Evolutionary conservation across 2,888 invertebrate species (phyloP), one percentile per base, ranked within the genome.

Genomic region (Piscicola geometra): DNA sequence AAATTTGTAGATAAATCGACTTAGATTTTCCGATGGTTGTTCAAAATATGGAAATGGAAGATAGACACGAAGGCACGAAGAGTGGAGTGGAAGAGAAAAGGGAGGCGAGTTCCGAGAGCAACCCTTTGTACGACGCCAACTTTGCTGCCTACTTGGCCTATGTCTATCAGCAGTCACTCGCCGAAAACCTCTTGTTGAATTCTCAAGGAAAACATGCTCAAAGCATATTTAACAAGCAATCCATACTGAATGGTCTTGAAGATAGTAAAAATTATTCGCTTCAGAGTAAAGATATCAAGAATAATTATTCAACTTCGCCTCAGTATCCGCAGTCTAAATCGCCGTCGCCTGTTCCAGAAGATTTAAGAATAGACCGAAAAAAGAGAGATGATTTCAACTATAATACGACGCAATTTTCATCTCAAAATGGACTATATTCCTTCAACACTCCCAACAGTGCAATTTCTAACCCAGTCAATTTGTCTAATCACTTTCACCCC

Each of bases 121-220:
- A 3, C 9, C 33, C 32, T 18, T 32, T 67, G 12, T 56, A 56
- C n/a, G 67, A 32, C n/a, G 67, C 67, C 28, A 73, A 73, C n/a
- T 64, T 73, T 33, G 56, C 50, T 35, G 35, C 73, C 1, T 73
- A 73, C 25, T 32, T 73, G 35, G 41, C 73, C 18, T 52, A 30
- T 25, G 32, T 73, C 35, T 73, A 73, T 64, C 73, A 73, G 41
- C 73, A 73, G 9, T 73, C 52, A 32, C 64, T 73, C 15, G n/a
- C 73, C 28, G 60, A 52, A 32, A 73, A 73, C 60, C 41, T 73
- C n/a, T n/a, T 52, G 1, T n/a, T 25, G 32, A 60, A 71, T 52
- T 52, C 71, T 32, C 18, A 35, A 18, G 32, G 32, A 9, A 69
- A 71, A 25, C 60, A 5, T 56, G 21, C 60, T 56, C 60, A 56